These are phyloP conservation scores for Epinotia ramella DNA, from an alignment of 2,888 invertebrate genomes.

Conservation along the genomic window DNA sequence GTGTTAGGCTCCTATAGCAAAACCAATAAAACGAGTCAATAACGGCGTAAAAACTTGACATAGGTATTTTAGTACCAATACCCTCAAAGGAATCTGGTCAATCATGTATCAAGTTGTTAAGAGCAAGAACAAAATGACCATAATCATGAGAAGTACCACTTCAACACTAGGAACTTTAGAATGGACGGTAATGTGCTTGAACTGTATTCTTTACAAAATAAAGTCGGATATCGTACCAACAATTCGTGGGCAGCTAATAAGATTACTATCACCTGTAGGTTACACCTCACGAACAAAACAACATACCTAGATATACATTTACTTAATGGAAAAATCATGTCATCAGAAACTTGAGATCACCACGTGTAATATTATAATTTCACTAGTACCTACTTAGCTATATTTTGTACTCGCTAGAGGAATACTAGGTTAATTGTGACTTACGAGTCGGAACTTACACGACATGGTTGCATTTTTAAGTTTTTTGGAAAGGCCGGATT, in stretches of 20 bases:
- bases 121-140: slow-evolving; percentile 44
- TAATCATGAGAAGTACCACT: slow-evolving; percentile 36
- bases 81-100: slow-evolving; percentile 49
- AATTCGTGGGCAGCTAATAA: neutral
- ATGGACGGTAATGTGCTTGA: neutral
- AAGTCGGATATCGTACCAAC: slow-evolving; percentile 3
- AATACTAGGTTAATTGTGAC: neutral
- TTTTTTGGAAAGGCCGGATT: neutral
- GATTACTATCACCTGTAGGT: slow-evolving; percentile 14
- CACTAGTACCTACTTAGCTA: neutral
- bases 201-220: neutral
- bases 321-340: slow-evolving; percentile 10
- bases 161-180: slow-evolving; percentile 14
- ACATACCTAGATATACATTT: neutral
- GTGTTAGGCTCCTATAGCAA: neutral
- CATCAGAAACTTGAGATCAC: slow-evolving; percentile 33
- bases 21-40: neutral
- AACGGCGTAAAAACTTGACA: slow-evolving; percentile 16
- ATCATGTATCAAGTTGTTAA: slow-evolving; percentile 46
- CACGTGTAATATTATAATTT: slow-evolving; percentile 16
- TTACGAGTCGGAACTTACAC: neutral
- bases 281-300: neutral
- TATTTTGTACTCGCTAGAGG: neutral
- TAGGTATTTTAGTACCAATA: slow-evolving; percentile 39
- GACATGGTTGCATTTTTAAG: slow-evolving; percentile 3